A percentile compares a stretch with the other conserved stretches of the same genome.
Conservation (phyloP, 2,888 invertebrate species). For the Papilio demoleus region DNA sequence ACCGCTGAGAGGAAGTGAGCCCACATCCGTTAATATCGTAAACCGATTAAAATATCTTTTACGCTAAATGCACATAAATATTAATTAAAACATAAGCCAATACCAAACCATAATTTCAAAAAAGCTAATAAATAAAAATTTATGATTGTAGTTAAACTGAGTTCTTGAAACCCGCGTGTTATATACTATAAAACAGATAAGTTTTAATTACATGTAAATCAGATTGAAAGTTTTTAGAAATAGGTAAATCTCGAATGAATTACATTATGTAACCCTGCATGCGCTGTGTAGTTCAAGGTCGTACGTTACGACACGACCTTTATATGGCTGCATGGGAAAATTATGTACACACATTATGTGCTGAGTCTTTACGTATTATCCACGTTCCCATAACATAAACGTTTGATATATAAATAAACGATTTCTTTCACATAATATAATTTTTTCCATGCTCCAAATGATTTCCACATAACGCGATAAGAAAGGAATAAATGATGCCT, state of each 20-base stretch:
- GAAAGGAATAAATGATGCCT: too few relatives aligned
- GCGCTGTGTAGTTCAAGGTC: conserved; percentile 39
- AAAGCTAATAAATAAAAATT: background rate
- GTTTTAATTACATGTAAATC: background rate
- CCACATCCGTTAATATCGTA: conserved; percentile 35
- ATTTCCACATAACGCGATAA: too few relatives aligned
- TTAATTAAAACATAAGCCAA: background rate
- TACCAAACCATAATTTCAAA: background rate
- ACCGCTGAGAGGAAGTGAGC: conserved; percentile 45
- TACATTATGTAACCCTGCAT: conserved; percentile 38
- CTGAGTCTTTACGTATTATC: conserved; percentile 15
- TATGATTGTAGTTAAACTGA: background rate
- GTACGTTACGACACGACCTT: conserved; percentile 35
- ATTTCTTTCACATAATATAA: conserved; percentile 15
- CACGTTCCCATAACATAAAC: conserved; percentile 1
- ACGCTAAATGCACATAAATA: background rate
- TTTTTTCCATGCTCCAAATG: background rate
- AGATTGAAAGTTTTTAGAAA: conserved; percentile 2
- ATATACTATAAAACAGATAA: background rate
- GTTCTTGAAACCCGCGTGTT: background rate
- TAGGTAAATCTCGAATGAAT: conserved; percentile 23
- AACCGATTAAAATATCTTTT: conserved; percentile 20
- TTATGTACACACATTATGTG: conserved; percentile 23
- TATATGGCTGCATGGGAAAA: conserved; percentile 31
- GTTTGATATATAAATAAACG: background rate